A percentile compares a stretch with the other conserved stretches of the same genome.
Conservation (phyloP, 64 coral and sea anemone species). For the Acropora tenuis region DNA sequence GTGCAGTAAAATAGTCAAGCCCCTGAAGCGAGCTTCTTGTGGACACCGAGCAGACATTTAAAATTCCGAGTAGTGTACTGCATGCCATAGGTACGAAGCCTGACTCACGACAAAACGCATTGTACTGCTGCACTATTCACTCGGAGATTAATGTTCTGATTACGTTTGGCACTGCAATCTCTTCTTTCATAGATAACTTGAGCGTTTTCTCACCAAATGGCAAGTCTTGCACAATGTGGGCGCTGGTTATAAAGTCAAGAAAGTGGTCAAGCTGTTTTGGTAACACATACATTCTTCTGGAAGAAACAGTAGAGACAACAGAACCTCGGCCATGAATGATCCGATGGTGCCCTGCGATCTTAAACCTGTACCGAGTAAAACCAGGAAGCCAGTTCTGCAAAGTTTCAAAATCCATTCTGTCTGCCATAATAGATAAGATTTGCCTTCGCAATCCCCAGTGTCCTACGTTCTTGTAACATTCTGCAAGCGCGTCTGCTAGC, state of each 20-base stretch:
- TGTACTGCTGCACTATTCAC: slow-evolving; percentile 8
- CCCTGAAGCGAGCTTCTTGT: neutral
- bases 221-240: no score
- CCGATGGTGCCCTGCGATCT: no score
- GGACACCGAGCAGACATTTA: slow-evolving; percentile 23
- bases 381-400: slow-evolving; percentile 52
- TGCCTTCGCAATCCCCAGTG: slow-evolving; percentile 30
- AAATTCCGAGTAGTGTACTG: neutral
- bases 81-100: neutral
- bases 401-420: slow-evolving; percentile 33
- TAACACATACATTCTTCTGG: no score
- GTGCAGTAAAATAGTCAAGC: slow-evolving; percentile 7
- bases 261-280: no score
- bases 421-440: slow-evolving; percentile 60
- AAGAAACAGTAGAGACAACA: no score
- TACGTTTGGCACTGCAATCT: no score
- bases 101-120: no score
- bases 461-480: slow-evolving; percentile 50
- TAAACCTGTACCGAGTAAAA: neutral
- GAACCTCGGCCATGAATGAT: no score
- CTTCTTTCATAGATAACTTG: no score
- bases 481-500: slow-evolving; percentile 42
- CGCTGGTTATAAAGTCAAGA: no score
- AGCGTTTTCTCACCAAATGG: no score
- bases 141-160: neutral